Evolutionary conservation across 2,888 invertebrate genomes (phyloP), one percentile per base, ranked within the genome.

Genomic region (Fragum whitleyi): DNA sequence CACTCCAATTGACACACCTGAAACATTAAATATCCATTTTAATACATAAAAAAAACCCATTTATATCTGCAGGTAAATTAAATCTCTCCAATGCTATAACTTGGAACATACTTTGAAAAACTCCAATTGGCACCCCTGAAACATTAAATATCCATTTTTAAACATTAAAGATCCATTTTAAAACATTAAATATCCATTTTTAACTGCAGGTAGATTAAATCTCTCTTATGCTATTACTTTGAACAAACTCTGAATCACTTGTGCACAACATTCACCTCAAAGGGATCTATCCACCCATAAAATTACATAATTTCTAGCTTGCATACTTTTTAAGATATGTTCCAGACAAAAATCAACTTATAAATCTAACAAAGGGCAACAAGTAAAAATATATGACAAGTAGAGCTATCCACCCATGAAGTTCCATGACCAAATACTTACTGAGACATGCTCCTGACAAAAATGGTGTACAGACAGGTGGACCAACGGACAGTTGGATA

Each of bases 81-180:
- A 92, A 93, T 0, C 85, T 90, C 73, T 92, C 90, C 81, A 92
- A 86, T 78, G 93, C 92, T 74, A 93, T 89, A 0, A 92, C 89
- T 59, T 91, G 86, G 83, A 93, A 92, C 91, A 92, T 93, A 59
- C 91, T 91, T 77, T 93, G 92, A 77, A 93, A 92, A 7, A 93
- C 88, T 42, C 92, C 93, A 70, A 92, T 90, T 6, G 93, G 93
- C 53, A 92, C 80, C 32, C 92, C 93, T 92, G 89, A 1, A 86
- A 78, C 39, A 59, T 36, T 51, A 19, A 62, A 62, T 5, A 36
- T 3, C 32, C 32, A 36, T 36, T 36, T 6, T 36, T 3, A 36
- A 36, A 36, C 32, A 36, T 6, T 36, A 36, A n/a, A 14, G 7
- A 36, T 3, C 32, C 32, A 36, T 36, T 36, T 6, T 36, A 9